These are phyloP conservation scores for Heterocephalus glaber DNA, from an alignment of 2,113 vertebrate genomes.

Conservation along the genomic window DNA sequence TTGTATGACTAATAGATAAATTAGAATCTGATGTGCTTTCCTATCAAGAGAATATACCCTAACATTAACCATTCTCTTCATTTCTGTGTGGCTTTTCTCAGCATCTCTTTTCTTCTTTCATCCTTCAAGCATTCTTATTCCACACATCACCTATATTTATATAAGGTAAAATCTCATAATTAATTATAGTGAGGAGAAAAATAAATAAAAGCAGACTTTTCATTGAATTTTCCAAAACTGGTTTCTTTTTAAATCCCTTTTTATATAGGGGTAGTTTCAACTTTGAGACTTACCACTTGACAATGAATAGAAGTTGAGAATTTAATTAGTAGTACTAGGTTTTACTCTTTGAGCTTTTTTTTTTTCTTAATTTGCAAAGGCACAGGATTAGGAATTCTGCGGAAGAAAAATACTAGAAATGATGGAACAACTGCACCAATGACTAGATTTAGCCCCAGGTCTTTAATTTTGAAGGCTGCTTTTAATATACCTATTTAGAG, in stretches of 20 bases:
- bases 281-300: conserved; percentile 13
- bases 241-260: conserved; percentile 35
- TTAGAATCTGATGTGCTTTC: background rate
- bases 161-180: background rate
- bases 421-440: background rate
- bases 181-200: conserved; percentile 20
- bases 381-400: conserved; percentile 39
- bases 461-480: conserved; percentile 38
- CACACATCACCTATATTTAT: background rate
- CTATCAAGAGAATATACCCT: background rate
- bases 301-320: conserved; percentile 32
- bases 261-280: background rate
- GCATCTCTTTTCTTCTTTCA: background rate
- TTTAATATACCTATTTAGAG: conserved; percentile 70
- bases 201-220: background rate
- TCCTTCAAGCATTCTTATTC: background rate
- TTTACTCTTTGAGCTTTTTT: background rate
- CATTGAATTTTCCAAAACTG: background rate
- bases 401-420: conserved; percentile 14
- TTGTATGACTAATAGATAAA: background rate
- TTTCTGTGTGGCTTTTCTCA: background rate
- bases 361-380: background rate
- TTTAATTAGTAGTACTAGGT: conserved; percentile 26
- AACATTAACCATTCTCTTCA: background rate
- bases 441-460: conserved; percentile 35